Conservation (phyloP, 2,888 invertebrate genomes). For the Crioceris asparagi region DNA sequence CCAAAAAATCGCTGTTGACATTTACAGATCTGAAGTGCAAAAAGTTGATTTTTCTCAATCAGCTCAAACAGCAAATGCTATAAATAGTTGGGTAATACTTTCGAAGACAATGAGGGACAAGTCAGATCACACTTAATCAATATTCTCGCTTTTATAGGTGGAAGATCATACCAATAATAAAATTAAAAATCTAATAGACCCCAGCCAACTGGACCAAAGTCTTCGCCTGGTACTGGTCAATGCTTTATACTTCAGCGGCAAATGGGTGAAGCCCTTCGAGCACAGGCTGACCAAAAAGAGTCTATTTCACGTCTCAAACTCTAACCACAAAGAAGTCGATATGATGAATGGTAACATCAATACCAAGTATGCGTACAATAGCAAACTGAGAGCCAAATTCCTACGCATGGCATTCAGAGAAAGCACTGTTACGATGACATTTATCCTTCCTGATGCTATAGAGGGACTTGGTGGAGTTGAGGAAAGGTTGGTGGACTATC, state of each 20-base stretch:
- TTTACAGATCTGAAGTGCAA: slow-evolving; percentile 34
- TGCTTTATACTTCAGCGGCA: slow-evolving; percentile 32
- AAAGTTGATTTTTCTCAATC: slow-evolving; percentile 24
- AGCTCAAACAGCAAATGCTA: slow-evolving; percentile 21
- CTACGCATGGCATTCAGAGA: slow-evolving; percentile 24
- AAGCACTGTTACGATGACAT: slow-evolving; percentile 20
- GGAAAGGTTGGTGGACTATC: neutral
- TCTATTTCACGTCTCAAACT: slow-evolving; percentile 22
- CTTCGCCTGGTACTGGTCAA: slow-evolving; percentile 31
- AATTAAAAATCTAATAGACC: slow-evolving; percentile 28
- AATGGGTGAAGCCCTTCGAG: slow-evolving; percentile 25
- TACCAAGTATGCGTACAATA: slow-evolving; percentile 23
- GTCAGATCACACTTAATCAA: too few relatives aligned
- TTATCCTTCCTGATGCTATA: slow-evolving; percentile 23
- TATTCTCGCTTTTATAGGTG: too few relatives aligned
- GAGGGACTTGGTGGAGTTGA: slow-evolving; percentile 18
- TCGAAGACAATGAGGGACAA: too few relatives aligned
- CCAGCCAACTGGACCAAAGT: slow-evolving; percentile 17
- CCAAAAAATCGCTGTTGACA: slow-evolving; percentile 42
- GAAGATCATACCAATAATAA: slow-evolving; percentile 31
- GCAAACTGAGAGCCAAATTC: slow-evolving; percentile 24
- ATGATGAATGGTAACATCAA: slow-evolving; percentile 23
- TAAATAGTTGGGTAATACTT: slow-evolving; percentile 17
- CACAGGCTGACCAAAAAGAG: slow-evolving; percentile 17
- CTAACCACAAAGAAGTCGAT: slow-evolving; percentile 22